Evolutionary conservation across 2,888 invertebrate genomes (phyloP).

Genomic region (Perithous albicinctus): DNA sequence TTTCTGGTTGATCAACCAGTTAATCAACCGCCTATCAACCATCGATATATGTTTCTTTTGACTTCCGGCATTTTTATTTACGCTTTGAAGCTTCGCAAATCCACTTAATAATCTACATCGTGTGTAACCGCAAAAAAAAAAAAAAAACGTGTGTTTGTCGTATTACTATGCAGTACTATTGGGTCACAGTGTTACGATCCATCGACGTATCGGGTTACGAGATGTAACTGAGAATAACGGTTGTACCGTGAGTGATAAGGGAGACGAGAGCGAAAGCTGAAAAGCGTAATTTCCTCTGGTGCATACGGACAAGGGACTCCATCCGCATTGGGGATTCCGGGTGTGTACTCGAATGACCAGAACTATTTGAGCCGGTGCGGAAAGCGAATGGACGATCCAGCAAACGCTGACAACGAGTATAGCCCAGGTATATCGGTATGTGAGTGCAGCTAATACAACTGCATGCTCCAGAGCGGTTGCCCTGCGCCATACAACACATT

Average conservation of each 20-base stretch:
- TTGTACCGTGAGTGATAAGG: constrained; percentile 35
- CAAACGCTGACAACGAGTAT: neutral
- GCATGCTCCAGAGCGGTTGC: neutral
- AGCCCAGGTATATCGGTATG: neutral
- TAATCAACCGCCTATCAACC: too few species aligned
- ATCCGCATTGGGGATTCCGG: neutral
- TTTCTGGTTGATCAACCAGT: too few species aligned
- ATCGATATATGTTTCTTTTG: too few species aligned
- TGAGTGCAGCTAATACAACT: neutral
- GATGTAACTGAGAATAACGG: constrained; percentile 15
- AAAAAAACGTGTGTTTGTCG: neutral
- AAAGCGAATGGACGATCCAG: constrained; percentile 15
- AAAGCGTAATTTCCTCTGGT: constrained; percentile 32
- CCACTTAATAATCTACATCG: neutral
- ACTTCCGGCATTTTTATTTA: neutral
- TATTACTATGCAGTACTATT: neutral
- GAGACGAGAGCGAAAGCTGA: neutral
- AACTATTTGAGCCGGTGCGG: neutral
- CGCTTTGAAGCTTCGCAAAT: neutral
- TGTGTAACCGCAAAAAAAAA: neutral
- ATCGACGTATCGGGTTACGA: constrained; percentile 11
- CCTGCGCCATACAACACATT: neutral
- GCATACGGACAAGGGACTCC: neutral
- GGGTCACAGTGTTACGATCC: constrained; percentile 16
- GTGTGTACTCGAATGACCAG: neutral